Evolutionary conservation across 1,140 invertebrate genomes (phyloP), one percentile per base, ranked within the genome.

Genomic region (Geopemphigus sp.): DNA sequence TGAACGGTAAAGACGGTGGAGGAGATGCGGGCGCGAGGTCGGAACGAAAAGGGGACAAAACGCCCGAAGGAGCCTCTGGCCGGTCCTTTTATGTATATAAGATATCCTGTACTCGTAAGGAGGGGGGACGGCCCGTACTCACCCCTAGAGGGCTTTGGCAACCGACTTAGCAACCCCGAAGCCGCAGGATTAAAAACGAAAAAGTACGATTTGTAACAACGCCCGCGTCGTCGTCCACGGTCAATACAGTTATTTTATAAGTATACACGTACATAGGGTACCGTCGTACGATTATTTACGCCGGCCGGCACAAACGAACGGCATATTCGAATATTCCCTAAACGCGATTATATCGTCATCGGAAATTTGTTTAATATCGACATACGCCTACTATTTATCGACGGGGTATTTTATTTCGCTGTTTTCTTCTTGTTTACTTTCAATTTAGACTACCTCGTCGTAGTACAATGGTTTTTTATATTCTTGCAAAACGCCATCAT

Each of bases 21-120:
- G 14, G 6, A 39, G 8, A 39, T 8, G 8, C 32, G 32, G 3
- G 32, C 53, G 61, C 12, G 29, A 22, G 22, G 66, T 17, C 66
- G 22, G 19, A 29, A 50, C 19, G n/a, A 5, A 61, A 73, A 74
- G 57, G 32, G 73, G 56, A 78, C 57, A 61, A 47, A 78, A 78
- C 73, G 73, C 73, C 73, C 3, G 68, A n/a, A 39, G 73, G 57
- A 61, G 11, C 39, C 39, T 78, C 50, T 61, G 73, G 22, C 56
- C 22, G 39, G 68, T 53, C 68, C 68, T 70, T 70, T 70, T 70
- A 70, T 70, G 47, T 70, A 70, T 53, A 53, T 70, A 70, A 70
- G 68, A 70, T 53, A 68, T 68, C 39, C n/a, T 47, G 12, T 11
- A 22, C 39, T 47, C 12, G 4, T 11, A 68, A 22, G 39, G 5